A percentile compares a stretch with the other conserved stretches of the same genome.
phyloP scores from a whole-genome alignment of 2,888 invertebrate genomes.

The Eilema depressum region DNA sequence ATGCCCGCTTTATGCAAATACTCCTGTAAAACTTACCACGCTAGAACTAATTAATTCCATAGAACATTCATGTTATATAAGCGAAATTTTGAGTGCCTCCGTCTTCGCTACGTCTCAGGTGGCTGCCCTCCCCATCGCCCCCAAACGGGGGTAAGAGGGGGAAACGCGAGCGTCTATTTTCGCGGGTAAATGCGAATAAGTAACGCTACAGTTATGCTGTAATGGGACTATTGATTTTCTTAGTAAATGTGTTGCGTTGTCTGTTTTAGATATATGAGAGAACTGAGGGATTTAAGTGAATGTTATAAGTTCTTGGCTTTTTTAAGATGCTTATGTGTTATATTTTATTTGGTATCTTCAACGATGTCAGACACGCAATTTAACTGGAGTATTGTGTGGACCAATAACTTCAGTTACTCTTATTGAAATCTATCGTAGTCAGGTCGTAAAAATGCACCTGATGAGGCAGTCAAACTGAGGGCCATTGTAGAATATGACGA shows the following conservation, averaged over 20 bases:
- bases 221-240: constrained; percentile 56
- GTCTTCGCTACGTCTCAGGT: constrained; percentile 74
- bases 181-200: constrained; percentile 66
- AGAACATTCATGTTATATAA: constrained; percentile 61
- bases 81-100: constrained; percentile 74
- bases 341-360: no score
- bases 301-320: neutral
- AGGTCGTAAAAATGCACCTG: no score
- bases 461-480: no score
- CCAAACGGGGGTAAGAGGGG: constrained; percentile 24
- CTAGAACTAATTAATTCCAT: constrained; percentile 68
- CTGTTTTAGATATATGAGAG: constrained; percentile 4
- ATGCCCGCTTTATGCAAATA: constrained; percentile 52
- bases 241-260: constrained; percentile 31
- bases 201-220: constrained; percentile 55
- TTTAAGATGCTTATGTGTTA: neutral
- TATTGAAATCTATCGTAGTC: no score
- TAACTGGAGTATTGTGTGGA: no score
- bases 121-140: constrained; percentile 43
- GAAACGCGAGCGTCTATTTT: constrained; percentile 65
- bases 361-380: no score
- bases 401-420: no score
- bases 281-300: neutral
- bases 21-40: constrained; percentile 59
- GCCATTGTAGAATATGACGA: no score